Conservation (phyloP, 2,888 invertebrate species). For the Pristionchus exspectatus region DNA sequence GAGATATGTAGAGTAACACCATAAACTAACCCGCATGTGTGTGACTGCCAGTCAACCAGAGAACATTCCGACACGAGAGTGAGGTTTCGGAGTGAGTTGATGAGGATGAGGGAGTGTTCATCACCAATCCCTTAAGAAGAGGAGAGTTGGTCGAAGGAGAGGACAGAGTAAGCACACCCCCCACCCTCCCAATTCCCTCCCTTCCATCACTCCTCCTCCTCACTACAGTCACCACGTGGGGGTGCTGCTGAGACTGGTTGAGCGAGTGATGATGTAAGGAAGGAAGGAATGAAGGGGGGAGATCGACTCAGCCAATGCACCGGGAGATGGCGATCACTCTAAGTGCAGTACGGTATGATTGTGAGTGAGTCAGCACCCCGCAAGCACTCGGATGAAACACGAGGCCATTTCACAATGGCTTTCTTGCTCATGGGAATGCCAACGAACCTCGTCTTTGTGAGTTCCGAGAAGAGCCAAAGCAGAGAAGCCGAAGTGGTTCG, state of each 20-base stretch:
- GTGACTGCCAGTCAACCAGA: background rate
- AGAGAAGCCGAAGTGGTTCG: constrained; percentile 48
- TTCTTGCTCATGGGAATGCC: background rate
- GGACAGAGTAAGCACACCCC: constrained; percentile 24
- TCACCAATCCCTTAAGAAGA: constrained; percentile 53
- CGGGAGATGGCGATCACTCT: background rate
- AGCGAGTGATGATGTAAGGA: constrained; percentile 32
- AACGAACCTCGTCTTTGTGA: constrained; percentile 42
- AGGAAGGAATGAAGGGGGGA: background rate
- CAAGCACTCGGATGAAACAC: background rate
- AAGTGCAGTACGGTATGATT: background rate
- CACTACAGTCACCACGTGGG: constrained; percentile 45
- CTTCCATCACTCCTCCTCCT: background rate
- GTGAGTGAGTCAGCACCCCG: background rate
- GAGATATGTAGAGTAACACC: background rate
- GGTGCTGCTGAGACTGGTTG: constrained; percentile 37
- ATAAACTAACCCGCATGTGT: constrained; percentile 26
- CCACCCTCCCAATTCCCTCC: background rate
- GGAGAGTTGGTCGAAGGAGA: background rate
- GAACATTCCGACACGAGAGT: constrained; percentile 36
- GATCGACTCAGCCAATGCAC: constrained; percentile 35
- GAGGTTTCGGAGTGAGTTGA: constrained; percentile 10
- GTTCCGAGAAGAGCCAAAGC: constrained; percentile 51
- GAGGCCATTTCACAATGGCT: background rate
- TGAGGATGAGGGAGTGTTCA: constrained; percentile 42